A percentile compares a stretch with the other conserved stretches of the same genome.
These are phyloP conservation scores for Leucoma salicis DNA, from an alignment of 2,888 invertebrate genomes.

Conservation along the genomic window DNA sequence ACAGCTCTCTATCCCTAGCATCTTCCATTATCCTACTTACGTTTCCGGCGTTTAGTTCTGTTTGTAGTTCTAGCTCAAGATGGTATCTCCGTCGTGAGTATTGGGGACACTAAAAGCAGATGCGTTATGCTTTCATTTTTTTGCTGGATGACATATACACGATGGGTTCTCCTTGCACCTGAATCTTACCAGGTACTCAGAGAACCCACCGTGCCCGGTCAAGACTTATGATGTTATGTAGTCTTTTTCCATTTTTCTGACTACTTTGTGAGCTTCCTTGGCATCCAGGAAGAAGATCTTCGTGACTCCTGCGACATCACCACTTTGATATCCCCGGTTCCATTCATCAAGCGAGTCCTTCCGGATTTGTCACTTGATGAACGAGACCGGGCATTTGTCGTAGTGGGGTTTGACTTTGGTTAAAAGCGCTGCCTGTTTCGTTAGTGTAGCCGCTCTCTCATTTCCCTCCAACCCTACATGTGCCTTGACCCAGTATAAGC, in stretches of 20 bases:
- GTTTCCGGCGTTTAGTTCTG: not conserved
- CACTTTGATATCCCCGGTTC: too few species aligned
- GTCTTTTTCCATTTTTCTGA: too few species aligned
- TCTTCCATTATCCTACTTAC: not conserved
- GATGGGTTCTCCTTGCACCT: conserved; percentile 6
- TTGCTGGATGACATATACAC: conserved; percentile 10
- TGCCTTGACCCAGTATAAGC: too few species aligned
- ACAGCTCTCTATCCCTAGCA: not conserved
- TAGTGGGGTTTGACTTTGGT: too few species aligned
- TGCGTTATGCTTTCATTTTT: not conserved
- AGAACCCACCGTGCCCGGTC: conserved; percentile 9
- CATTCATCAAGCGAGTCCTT: too few species aligned
- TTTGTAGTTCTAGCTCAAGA: not conserved
- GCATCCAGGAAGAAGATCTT: not conserved
- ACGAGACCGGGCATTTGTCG: too few species aligned
- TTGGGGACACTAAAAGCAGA: not conserved
- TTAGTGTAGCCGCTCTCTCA: not conserved
- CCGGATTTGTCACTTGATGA: too few species aligned
- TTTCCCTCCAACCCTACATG: too few species aligned
- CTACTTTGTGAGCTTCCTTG: too few species aligned
- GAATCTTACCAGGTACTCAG: conserved; percentile 5
- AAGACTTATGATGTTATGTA: too few species aligned
- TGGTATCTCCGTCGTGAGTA: not conserved
- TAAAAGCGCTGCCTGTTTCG: too few species aligned
- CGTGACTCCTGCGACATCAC: not conserved